These are phyloP conservation scores for Sebastes hubbsi DNA, from an alignment of 2,797 vertebrate species.

Conservation along the genomic window DNA sequence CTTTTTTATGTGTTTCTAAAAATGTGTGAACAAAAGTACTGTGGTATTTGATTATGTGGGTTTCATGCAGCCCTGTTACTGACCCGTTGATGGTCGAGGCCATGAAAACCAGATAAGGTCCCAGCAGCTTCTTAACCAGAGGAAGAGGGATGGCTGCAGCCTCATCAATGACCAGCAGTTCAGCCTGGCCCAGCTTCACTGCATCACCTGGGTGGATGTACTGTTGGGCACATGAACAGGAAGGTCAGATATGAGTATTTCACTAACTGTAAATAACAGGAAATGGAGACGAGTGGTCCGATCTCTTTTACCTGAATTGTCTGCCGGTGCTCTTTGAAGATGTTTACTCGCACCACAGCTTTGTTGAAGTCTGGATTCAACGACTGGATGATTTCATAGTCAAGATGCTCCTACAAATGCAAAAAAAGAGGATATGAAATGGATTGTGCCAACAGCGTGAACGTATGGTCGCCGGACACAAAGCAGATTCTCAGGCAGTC, in stretches of 20 bases:
- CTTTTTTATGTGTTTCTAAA: neutral
- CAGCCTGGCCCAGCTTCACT: slow-evolving; percentile 95
- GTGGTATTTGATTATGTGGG: neutral
- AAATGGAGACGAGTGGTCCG: fast-evolving
- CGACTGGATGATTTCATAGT: slow-evolving; percentile 98
- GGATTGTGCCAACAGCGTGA: neutral
- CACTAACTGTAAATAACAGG: neutral
- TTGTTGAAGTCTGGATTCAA: slow-evolving; percentile 98
- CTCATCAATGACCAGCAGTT: slow-evolving; percentile 96
- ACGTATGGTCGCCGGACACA: neutral
- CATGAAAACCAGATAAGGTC: slow-evolving; percentile 98
- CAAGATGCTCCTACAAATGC: slow-evolving; percentile 90
- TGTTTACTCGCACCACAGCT: slow-evolving; percentile 95
- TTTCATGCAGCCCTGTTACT: slow-evolving; percentile 40
- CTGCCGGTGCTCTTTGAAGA: slow-evolving; percentile 97
- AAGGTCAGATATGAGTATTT: neutral
- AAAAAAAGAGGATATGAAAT: neutral
- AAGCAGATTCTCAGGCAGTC: neutral
- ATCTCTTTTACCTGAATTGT: slow-evolving; percentile 91
- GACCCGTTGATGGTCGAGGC: slow-evolving; percentile 98
- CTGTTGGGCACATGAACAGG: slow-evolving; percentile 67
- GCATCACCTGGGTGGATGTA: slow-evolving; percentile 96
- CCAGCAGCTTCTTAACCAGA: slow-evolving; percentile 93
- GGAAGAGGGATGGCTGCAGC: slow-evolving; percentile 97
- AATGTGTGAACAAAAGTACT: neutral